Evolutionary conservation across 2,888 invertebrate genomes (phyloP), one percentile per base, ranked within the genome.

Genomic region (Xestia sexstrigata): DNA sequence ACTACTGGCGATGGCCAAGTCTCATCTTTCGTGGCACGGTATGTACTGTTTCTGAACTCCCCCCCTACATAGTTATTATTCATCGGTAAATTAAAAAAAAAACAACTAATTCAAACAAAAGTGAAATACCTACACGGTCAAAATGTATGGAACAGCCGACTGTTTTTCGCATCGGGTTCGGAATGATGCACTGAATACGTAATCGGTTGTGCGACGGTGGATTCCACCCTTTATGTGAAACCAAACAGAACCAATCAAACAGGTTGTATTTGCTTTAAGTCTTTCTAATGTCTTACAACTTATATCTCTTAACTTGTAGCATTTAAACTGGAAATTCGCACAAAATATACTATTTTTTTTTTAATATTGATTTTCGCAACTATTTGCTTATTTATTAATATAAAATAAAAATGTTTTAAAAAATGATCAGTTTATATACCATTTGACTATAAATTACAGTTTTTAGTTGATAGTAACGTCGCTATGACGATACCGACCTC

Each of bases 241-340:
- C 66, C 45, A 60, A 83, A 83, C 58, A 20, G 58, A 81, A 66
- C 68, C 58, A 81, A 74, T 39, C 23, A 70, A 70, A 55, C 72
- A 78, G 66, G 72, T 79, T 81, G 79, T 83, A 72, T 79, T 84
- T 49, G 66, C 30, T 78, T n/a, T 83, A 72, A 66, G 78, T 72
- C 26, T 68, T n/a, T 52, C 13, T 80, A 5, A 63, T 70, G 15
- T 67, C n/a, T n/a, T n/a, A 45, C 20, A 72, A 35, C 23, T n/a
- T 11, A 39, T n/a, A 15, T 65, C n/a, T 45, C 2, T n/a, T 30
- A 49, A n/a, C 20, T 52, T 60, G 23, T 68, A 72, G 71, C 55
- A 70, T 83, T 63, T 55, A 42, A 83, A 73, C 79, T 83, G 84
- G 65, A 47, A 42, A 55, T 76, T 23, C 39, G 67, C 67, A 82